phyloP scores from a whole-genome alignment of 2,113 vertebrate genomes.

The Andinoacara biseriatus region DNA sequence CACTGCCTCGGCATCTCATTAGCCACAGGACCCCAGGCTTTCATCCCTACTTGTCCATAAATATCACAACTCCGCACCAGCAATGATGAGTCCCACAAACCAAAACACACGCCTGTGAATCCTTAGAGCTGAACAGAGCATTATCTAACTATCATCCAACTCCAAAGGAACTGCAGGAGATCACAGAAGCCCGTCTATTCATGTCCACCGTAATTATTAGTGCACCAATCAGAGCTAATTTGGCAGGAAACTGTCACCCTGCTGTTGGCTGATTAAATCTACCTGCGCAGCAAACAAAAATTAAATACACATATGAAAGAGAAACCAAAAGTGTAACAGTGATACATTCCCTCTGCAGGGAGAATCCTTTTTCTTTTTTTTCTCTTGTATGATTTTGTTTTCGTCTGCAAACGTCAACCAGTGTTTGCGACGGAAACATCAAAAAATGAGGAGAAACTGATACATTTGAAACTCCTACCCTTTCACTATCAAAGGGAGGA shows the following conservation, averaged over 20 bases:
- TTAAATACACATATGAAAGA: constrained; percentile 29
- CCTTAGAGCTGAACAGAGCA: constrained; percentile 56
- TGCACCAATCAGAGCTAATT: constrained; percentile 36
- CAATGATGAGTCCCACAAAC: constrained; percentile 52
- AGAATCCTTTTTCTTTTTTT: not conserved
- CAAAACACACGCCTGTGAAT: constrained; percentile 55
- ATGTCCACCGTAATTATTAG: constrained; percentile 51
- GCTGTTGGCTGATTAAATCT: constrained; percentile 53
- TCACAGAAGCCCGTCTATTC: constrained; percentile 33
- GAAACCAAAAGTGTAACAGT: constrained; percentile 4
- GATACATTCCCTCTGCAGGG: constrained; percentile 26
- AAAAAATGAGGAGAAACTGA: constrained; percentile 63
- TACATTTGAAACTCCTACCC: constrained; percentile 65
- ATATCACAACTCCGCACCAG: constrained; percentile 77
- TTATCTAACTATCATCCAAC: constrained; percentile 52
- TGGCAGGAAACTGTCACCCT: constrained; percentile 40
- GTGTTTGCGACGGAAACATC: constrained; percentile 36
- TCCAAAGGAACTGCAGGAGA: constrained; percentile 50
- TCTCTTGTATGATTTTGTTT: constrained; percentile 40
- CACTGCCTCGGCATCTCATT: constrained; percentile 96
- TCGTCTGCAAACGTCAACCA: constrained; percentile 48
- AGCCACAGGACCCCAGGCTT: constrained; percentile 90
- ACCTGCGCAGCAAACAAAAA: constrained; percentile 53
- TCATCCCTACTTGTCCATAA: constrained; percentile 93
- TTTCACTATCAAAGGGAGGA: constrained; percentile 69